Base-by-base conservation (phyloP, 2,797 vertebrate species). In the Pempheris klunzingeri region DNA sequence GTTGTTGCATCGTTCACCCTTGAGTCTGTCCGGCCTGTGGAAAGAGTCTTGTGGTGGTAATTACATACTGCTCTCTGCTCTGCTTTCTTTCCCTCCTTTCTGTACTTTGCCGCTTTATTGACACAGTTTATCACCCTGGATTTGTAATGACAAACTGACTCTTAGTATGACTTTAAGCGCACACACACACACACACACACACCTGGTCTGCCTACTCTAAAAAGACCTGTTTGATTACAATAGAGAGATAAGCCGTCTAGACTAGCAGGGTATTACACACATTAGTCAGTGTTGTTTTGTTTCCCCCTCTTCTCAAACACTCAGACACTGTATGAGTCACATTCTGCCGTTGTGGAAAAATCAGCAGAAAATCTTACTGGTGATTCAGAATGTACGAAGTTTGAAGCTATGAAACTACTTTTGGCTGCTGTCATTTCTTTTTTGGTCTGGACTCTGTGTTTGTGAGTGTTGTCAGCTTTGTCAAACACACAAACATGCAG, bases 191-290 rank as follows among this genome's bases (percentile, higher is more conserved):
- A 60, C 62, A 39, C 10, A 41, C 52, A 38, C 46, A 22, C 81
- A 85, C 78, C 78, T 90, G 75, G 46, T 71, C 50, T 2, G 9
- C 43, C 18, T 46, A 10, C 63, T 74, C 46, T 24, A 49, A 59
- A 68, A 66, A 50, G 8, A 24, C 32, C 49, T 6, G 8, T 9
- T 12, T 61, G 80, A 74, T 72, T 69, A 57, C 53, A 71, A 20
- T 52, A 22, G 38, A n/a, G 59, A 68, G 76, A 65, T 69, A 60
- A 74, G 46, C 26, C 1, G 59, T 92, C 82, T 89, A 86, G 89
- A 88, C 80, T 12, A 18, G 34, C 41, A 4, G 57, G 30, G 69
- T 38, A 28, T 76, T 47, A 43, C 59, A 43, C 68, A 53, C 60
- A 46, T 89, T 71, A 87, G 78, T 89, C 83, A 82, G 62, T 69